Evolutionary conservation across 2,888 invertebrate species (phyloP).

Genomic region (Hypsopygia costalis): DNA sequence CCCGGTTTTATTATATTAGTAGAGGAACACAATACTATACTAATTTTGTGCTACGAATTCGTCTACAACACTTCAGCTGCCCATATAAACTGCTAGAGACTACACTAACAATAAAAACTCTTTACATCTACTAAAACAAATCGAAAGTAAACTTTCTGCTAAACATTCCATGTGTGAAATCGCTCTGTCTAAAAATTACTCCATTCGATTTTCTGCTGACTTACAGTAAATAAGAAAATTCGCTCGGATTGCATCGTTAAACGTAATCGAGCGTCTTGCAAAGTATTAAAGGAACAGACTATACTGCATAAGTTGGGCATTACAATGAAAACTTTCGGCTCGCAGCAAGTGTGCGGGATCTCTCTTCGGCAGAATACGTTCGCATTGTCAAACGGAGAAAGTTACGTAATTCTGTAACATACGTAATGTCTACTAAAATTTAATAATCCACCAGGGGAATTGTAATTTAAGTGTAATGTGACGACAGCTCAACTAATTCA

Average conservation of each 20-base stretch:
- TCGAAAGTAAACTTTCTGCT: slow-evolving; percentile 47
- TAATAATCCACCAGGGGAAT: too few relatives aligned
- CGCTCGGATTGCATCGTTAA: slow-evolving; percentile 72
- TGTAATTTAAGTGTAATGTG: too few relatives aligned
- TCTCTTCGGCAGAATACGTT: slow-evolving; percentile 58
- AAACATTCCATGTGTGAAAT: slow-evolving; percentile 63
- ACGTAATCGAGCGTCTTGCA: slow-evolving; percentile 76
- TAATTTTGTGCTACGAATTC: too few relatives aligned
- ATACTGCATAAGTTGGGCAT: slow-evolving; percentile 79
- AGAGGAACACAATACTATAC: too few relatives aligned
- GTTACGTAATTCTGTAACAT: slow-evolving; percentile 28
- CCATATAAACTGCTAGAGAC: too few relatives aligned
- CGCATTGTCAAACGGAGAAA: slow-evolving; percentile 37
- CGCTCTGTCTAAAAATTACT: slow-evolving; percentile 49
- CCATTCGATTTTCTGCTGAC: slow-evolving; percentile 62
- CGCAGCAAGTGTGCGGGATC: slow-evolving; percentile 70
- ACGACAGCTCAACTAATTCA: too few relatives aligned
- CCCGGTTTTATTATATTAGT: too few relatives aligned
- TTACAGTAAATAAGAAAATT: slow-evolving; percentile 77
- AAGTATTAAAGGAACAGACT: slow-evolving; percentile 77
- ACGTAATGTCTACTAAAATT: too few relatives aligned
- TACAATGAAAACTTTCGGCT: slow-evolving; percentile 74
- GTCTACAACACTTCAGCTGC: too few relatives aligned
- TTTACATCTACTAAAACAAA: slow-evolving; percentile 17
- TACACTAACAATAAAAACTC: too few relatives aligned